These are phyloP conservation scores for Urophycis tenuis DNA, from an alignment of 2,797 vertebrate species.

Conservation along the genomic window DNA sequence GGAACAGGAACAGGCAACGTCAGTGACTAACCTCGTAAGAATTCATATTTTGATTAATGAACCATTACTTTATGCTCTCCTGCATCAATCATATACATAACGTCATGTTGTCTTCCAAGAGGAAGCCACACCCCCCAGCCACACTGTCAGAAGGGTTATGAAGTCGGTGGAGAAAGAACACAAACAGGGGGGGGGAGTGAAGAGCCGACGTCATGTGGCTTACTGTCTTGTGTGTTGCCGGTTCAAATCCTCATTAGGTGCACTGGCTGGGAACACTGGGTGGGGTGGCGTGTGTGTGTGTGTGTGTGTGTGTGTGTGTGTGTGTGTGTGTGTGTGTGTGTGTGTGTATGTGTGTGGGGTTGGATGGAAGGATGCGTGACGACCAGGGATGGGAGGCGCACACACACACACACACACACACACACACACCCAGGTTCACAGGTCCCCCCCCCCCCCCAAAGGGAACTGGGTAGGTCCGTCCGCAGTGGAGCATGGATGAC, in stretches of 20 bases:
- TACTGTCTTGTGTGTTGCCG: conserved; percentile 41
- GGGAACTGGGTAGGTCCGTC: conserved; percentile 35
- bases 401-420: too few relatives aligned
- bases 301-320: not conserved
- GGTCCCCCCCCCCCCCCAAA: conserved; percentile 45
- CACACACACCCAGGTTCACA: too few relatives aligned
- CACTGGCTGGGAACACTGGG: conserved; percentile 46
- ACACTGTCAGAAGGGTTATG: not conserved
- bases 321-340: not conserved
- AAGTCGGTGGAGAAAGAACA: conserved; percentile 16
- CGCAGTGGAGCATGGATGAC: conserved; percentile 61
- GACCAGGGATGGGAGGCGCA: conserved; percentile 32
- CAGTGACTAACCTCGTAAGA: too few relatives aligned
- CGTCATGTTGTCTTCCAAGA: not conserved
- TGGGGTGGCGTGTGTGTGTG: not conserved
- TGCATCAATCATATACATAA: not conserved
- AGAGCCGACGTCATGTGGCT: conserved; percentile 55
- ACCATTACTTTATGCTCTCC: not conserved
- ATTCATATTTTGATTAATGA: not conserved
- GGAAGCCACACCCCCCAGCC: not conserved
- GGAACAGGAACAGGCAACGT: too few relatives aligned
- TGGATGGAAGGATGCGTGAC: conserved; percentile 26
- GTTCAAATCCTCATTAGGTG: conserved; percentile 49
- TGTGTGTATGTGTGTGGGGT: not conserved
- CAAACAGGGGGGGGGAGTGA: conserved; percentile 19